Evolutionary conservation across 92 coral and sea anemone genomes (phyloP).

Genomic region (Palythoa heliodiscus): DNA sequence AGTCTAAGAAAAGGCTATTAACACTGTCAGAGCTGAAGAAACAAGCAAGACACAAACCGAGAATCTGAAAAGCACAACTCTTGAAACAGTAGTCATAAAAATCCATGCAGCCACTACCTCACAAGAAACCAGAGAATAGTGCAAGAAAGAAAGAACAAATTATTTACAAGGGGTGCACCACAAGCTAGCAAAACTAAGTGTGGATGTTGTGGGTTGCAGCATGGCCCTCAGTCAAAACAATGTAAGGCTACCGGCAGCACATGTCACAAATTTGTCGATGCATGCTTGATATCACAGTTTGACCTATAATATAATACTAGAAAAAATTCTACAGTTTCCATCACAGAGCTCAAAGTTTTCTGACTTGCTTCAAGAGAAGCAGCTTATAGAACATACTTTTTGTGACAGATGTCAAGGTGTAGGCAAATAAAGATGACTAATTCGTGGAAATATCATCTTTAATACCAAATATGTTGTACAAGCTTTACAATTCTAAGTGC

Average conservation of each 20-base stretch:
- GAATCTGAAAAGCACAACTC: conserved; percentile 26
- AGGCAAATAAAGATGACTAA: no score
- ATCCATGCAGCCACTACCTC: not conserved
- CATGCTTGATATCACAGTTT: no score
- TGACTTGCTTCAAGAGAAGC: no score
- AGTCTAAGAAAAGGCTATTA: conserved; percentile 45
- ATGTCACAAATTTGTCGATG: conserved; percentile 12
- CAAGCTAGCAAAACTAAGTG: not conserved
- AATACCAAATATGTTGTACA: no score
- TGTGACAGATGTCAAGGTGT: no score
- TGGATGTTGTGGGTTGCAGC: conserved; percentile 3
- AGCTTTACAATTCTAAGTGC: no score
- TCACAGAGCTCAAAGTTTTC: no score
- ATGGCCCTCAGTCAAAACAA: not conserved
- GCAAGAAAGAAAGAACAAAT: not conserved
- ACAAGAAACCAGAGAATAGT: not conserved
- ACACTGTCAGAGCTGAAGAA: conserved; percentile 53
- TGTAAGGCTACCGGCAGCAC: not conserved
- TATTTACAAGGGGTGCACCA: not conserved
- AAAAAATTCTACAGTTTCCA: no score
- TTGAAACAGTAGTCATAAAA: conserved; percentile 43
- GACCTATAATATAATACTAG: no score
- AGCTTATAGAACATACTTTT: no score
- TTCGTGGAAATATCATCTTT: no score
- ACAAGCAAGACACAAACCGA: conserved; percentile 59